Evolutionary conservation across 2,113 vertebrate genomes (phyloP).

Genomic region (Poecilia latipinna): DNA sequence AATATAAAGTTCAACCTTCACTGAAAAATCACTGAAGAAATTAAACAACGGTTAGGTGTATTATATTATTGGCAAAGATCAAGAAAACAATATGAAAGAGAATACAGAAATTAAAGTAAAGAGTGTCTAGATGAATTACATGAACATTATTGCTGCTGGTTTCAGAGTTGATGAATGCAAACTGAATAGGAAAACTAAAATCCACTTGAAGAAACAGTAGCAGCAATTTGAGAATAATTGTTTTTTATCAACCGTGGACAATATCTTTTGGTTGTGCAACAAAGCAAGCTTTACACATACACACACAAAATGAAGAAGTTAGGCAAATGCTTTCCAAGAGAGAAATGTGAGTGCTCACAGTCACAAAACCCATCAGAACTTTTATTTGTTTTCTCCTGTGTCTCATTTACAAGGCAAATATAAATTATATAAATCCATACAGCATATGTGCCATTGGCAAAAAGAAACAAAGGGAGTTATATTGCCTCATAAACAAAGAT

Average conservation of each 20-base stretch:
- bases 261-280: constrained; percentile 1
- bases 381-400: neutral
- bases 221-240: constrained; percentile 14
- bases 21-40: constrained; percentile 25
- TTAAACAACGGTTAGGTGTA: neutral
- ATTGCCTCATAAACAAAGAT: constrained; percentile 11
- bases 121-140: constrained; percentile 56
- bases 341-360: constrained; percentile 19
- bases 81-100: constrained; percentile 24
- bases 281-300: neutral
- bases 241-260: constrained; percentile 1
- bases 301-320: neutral
- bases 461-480: constrained; percentile 24
- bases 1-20: constrained; percentile 22
- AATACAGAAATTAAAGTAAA: constrained; percentile 18
- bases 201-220: constrained; percentile 18
- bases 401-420: constrained; percentile 37
- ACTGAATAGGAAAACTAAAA: constrained; percentile 23
- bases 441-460: constrained; percentile 34
- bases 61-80: constrained; percentile 7
- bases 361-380: neutral
- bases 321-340: constrained; percentile 1
- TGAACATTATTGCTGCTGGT: constrained; percentile 60
- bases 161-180: constrained; percentile 41
- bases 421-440: constrained; percentile 20